phyloP scores from a whole-genome alignment of 92 coral and sea anemone species.

The Bergia sp. region DNA sequence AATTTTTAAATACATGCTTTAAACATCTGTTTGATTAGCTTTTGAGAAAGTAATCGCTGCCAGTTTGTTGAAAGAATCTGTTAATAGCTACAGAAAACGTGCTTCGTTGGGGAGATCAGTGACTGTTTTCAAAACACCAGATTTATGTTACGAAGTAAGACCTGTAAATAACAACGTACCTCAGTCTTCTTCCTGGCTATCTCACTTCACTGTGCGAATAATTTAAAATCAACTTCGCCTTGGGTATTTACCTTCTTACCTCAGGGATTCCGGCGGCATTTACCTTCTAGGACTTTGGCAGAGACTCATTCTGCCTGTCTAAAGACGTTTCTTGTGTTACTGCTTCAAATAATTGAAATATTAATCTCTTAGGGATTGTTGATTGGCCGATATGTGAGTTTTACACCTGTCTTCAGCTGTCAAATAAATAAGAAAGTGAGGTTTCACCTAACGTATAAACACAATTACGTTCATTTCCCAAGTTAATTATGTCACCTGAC shows the following conservation, averaged over 20 bases:
- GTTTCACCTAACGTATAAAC: not conserved
- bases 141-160: not conserved
- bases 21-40: not conserved
- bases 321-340: not conserved
- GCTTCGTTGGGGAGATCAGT: not conserved
- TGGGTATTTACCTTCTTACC: too few species aligned
- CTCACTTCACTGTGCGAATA: not conserved
- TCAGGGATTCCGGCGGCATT: too few species aligned
- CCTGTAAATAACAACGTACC: not conserved
- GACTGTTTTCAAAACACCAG: not conserved
- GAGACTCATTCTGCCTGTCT: too few species aligned
- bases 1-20: not conserved
- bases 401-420: not conserved
- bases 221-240: too few species aligned
- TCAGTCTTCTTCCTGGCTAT: not conserved
- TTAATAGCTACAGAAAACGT: conserved; percentile 1
- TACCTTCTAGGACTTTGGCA: too few species aligned
- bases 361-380: not conserved
- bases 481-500: conserved; percentile 13
- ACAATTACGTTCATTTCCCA: not conserved
- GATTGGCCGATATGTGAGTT: not conserved
- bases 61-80: not conserved
- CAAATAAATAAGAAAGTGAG: conserved; percentile 4
- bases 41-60: not conserved
- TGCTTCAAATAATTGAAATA: not conserved